Base-by-base conservation (phyloP, 2,113 vertebrate species). In the Trichechus manatus region DNA sequence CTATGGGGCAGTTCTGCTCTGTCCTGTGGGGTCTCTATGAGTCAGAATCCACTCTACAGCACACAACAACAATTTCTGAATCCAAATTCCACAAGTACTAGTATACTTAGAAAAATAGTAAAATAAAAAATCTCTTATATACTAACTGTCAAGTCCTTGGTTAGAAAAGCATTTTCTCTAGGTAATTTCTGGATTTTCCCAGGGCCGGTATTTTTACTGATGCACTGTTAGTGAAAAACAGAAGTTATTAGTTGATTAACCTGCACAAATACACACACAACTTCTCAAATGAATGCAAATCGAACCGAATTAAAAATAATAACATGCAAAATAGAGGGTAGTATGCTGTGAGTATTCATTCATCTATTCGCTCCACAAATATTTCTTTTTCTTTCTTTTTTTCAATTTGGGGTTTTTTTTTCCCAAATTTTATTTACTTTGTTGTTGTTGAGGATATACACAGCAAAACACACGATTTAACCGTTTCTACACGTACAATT, bases 121-220 rank as follows among this genome's bases (percentile, higher is more conserved):
- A 78, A 82, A 78, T 9, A 87, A 94, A 23, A 9, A 50, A 20
- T 39, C 66, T 66, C 42, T 47, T 36, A 3, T 31, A 53, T 96
- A 99, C 99, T 84, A 92, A 99, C 99, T 47, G 98, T 99, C 87
- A 99, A 95, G 3, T 99, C 99, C 96, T 98, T 97, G 56, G 59
- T 98, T 36, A 99, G 97, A 94, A 99, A 99, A 82, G 98, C 98
- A 22, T 99, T 98, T 98, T 99, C 99, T 97, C 94, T 98, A 33
- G 99, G 98, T 94, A 98, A 74, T 77, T 98, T 99, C 96, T 98
- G 97, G 82, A 98, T 98, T 98, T 99, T 99, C 93, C 99, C 99
- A 70, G 99, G 98, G 94, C 99, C 99, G 19, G 99, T 96, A 17
- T 88, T 97, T 91, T 93, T 97, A 87, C 99, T 98, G 97, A 99